Percentiles rank a stretch among this genome's conserved stretches.
Evolutionary conservation across 2,113 vertebrate species (phyloP).

Genomic region (Sciurus niger): DNA sequence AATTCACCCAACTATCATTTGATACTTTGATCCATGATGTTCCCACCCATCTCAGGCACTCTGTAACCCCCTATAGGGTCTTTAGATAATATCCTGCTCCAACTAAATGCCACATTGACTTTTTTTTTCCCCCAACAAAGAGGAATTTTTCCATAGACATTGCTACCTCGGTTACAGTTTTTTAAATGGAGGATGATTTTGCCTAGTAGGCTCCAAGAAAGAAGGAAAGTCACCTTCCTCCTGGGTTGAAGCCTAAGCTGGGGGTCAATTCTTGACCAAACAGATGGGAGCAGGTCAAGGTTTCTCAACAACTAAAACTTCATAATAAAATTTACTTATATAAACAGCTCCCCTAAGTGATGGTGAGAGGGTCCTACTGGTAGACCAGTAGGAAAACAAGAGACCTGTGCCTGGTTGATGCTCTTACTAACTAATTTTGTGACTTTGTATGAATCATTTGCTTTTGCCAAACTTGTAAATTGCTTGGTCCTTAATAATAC

Average conservation of each 20-base stretch:
- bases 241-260: neutral
- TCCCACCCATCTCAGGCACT: conserved; percentile 32
- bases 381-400: neutral
- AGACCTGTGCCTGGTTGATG: neutral
- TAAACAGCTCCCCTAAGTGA: neutral
- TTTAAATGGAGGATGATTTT: conserved; percentile 43
- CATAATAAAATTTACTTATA: neutral
- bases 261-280: conserved; percentile 25
- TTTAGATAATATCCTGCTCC: conserved; percentile 60
- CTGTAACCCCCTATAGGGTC: neutral
- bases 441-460: neutral
- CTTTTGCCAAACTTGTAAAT: neutral
- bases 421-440: neutral
- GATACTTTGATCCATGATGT: conserved; percentile 34
- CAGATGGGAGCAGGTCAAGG: neutral
- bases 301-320: neutral
- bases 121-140: conserved; percentile 49
- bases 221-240: conserved; percentile 18
- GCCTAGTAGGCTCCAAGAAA: neutral
- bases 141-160: conserved; percentile 68
- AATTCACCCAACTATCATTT: conserved; percentile 63
- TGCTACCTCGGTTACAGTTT: conserved; percentile 18
- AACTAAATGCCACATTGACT: neutral
- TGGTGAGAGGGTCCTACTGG: neutral
- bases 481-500: neutral